Conservation (phyloP, 2,797 vertebrate genomes). For the Xiphorhynchus erythropygius region DNA sequence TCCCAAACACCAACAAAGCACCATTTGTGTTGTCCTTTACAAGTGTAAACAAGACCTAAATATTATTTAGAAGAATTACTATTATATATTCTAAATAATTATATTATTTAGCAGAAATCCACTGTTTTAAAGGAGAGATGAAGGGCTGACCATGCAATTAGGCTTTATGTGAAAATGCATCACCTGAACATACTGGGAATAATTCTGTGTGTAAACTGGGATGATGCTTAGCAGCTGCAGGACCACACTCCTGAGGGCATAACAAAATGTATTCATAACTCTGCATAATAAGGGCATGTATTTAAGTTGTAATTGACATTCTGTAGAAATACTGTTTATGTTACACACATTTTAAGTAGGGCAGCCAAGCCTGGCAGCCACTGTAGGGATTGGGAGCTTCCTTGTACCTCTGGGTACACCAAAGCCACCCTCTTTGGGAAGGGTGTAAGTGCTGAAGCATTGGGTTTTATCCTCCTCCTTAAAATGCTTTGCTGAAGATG, state of each 20-base stretch:
- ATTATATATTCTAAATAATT: not conserved
- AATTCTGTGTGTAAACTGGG: not conserved
- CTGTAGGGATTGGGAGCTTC: not conserved
- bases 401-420: not conserved
- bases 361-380: not conserved
- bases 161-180: not conserved
- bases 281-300: not conserved
- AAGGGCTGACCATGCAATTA: not conserved
- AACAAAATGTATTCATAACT: not conserved
- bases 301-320: not conserved
- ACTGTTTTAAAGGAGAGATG: rapidly evolving
- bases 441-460: not conserved
- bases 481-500: not conserved
- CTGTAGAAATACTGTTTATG: not conserved
- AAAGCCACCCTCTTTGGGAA: not conserved
- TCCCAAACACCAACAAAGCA: not conserved
- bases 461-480: not conserved
- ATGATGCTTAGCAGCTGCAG: not conserved
- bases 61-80: not conserved
- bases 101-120: not conserved
- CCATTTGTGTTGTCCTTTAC: not conserved
- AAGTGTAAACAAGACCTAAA: not conserved
- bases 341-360: not conserved
- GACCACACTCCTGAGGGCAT: not conserved
- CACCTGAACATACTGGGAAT: not conserved